phyloP scores from a whole-genome alignment of 2,113 vertebrate genomes.

The Chunga burmeisteri region DNA sequence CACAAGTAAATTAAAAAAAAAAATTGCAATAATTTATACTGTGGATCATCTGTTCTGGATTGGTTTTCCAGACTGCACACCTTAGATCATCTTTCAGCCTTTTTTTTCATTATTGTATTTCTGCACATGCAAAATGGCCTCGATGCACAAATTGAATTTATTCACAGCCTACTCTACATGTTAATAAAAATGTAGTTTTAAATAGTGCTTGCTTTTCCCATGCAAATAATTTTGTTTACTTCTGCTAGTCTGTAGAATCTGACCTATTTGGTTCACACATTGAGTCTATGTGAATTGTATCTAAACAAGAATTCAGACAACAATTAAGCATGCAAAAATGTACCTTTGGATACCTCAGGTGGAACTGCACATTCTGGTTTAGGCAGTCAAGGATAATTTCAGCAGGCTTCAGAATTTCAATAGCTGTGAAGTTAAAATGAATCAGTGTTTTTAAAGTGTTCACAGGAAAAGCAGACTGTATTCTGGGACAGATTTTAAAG shows the following conservation, averaged over 20 bases:
- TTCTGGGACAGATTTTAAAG: neutral
- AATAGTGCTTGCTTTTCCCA: neutral
- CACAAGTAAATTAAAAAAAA: constrained; percentile 22
- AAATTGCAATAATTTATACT: neutral
- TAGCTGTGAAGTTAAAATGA: neutral
- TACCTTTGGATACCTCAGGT: neutral
- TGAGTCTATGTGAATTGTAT: neutral
- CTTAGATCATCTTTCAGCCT: neutral
- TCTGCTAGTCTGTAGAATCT: neutral
- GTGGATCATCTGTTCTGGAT: neutral
- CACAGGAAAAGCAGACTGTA: neutral
- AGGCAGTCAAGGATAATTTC: neutral
- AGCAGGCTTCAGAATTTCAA: neutral
- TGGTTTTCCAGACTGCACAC: neutral
- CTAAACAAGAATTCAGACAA: neutral
- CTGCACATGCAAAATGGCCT: neutral
- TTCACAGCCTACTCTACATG: neutral
- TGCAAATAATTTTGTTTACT: neutral
- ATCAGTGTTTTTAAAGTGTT: neutral
- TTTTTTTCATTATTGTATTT: neutral
- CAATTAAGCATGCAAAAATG: neutral
- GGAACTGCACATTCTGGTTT: neutral
- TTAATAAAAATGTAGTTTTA: neutral
- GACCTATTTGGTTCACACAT: neutral
- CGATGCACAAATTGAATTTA: neutral